Evolutionary conservation across 2,113 vertebrate species (phyloP).

Genomic region (Antennarius striatus): DNA sequence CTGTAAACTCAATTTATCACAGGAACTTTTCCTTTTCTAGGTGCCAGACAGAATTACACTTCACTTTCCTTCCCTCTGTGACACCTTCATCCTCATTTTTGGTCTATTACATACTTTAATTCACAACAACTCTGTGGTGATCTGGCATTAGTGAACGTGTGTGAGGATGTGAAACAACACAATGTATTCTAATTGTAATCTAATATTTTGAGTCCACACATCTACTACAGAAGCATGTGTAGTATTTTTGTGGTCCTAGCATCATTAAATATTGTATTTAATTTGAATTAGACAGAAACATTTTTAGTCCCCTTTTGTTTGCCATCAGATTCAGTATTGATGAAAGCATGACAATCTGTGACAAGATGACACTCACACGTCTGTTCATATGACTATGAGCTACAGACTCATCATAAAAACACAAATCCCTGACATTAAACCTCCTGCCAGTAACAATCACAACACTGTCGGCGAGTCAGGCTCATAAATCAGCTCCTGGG

Average conservation of each 20-base stretch:
- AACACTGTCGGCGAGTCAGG: not conserved
- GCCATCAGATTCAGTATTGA: no score
- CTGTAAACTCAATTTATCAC: slow-evolving; percentile 2
- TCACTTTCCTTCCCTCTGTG: not conserved
- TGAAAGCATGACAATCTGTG: slow-evolving; percentile 1
- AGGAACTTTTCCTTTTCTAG: not conserved
- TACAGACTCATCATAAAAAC: not conserved
- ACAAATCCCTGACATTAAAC: not conserved
- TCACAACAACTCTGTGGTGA: slow-evolving; percentile 16
- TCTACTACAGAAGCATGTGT: no score
- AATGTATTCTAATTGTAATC: not conserved
- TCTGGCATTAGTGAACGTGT: slow-evolving; percentile 15
- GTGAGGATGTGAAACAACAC: slow-evolving; percentile 24
- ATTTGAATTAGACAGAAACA: no score
- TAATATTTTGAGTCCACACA: slow-evolving; percentile 2
- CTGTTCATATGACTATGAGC: slow-evolving; percentile 21
- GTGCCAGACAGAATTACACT: not conserved
- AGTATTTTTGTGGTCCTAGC: no score
- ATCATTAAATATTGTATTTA: no score
- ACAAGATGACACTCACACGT: slow-evolving; percentile 30
- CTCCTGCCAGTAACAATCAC: not conserved
- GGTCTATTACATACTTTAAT: slow-evolving; percentile 9
- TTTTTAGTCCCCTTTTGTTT: no score
- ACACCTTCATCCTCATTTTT: not conserved
- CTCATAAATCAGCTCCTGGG: not conserved